Base-by-base conservation (phyloP, 2,888 invertebrate species). In the Nineta flava region DNA sequence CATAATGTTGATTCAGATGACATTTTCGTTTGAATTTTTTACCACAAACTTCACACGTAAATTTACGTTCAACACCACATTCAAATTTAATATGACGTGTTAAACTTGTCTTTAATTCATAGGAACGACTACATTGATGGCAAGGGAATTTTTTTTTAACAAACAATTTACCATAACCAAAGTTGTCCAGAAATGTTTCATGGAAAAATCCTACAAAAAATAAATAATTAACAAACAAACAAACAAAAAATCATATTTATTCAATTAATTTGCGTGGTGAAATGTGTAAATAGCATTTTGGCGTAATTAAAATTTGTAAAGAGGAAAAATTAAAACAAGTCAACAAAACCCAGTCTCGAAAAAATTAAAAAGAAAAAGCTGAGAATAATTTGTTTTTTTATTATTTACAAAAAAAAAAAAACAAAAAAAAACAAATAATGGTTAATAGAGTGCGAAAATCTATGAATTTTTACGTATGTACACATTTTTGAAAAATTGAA, bases 11-110 rank as follows among this genome's bases (percentile, higher is more conserved):
- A 10, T 44, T 44, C 12, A 44, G 19, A 44, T 19, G 13, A 44
- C 26, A 44, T 21, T 81, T 76, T 58, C 84, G 77, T 60, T 83
- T 80, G 69, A 82, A 83, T 64, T 77, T 76, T 70, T 83, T 83
- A 57, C 74, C 63, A 70, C 87, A 87, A 66, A 79, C 75, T 47
- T 79, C 79, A 59, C 87, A 87, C 66, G 72, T 77, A 74, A 78
- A 86, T 70, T 76, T 79, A 58, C 76, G 83, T 63, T 75, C 82
- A 69, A 79, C 81, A 56, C 78, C 83, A 68, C 81, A 86, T 71
- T 81, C 85, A 61, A 67, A 66, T 59, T 76, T 76, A 62, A 73
- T 75, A 47, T 76, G 74, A 60, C 79, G 79, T 59, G 70, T 70
- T 56, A 82, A 70, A 16, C 16, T 34, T 12, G 15, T 47, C 10